A percentile compares a stretch with the other conserved stretches of the same genome.
These are phyloP conservation scores for Nasua narica DNA, from an alignment of 2,797 vertebrate genomes.

Conservation along the genomic window DNA sequence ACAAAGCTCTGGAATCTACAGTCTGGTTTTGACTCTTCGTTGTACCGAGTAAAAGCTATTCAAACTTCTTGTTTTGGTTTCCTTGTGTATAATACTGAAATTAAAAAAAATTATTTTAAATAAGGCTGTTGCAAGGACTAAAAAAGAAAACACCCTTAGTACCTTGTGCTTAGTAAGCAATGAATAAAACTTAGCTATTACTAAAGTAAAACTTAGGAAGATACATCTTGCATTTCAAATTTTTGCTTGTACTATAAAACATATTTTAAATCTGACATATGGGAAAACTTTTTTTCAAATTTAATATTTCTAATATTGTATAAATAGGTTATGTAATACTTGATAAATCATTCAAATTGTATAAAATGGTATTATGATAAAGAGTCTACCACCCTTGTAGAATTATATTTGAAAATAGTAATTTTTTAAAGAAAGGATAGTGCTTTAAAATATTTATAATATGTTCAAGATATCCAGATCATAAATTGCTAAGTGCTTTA, in stretches of 20 bases:
- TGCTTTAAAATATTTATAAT: background rate
- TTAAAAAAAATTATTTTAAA: background rate
- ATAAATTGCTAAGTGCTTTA: background rate
- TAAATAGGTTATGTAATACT: background rate
- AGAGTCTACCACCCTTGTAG: background rate
- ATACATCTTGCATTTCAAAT: background rate
- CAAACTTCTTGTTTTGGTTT: background rate
- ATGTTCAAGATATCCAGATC: background rate
- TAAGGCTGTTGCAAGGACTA: background rate
- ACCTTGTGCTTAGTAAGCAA: background rate
- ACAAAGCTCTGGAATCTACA: background rate
- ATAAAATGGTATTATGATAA: background rate
- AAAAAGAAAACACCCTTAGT: background rate
- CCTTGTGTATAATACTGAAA: background rate
- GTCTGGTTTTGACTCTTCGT: background rate
- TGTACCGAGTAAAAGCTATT: background rate
- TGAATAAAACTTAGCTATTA: slow-evolving; percentile 7
- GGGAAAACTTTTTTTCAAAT: background rate
- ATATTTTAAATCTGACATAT: background rate
- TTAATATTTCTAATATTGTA: background rate
- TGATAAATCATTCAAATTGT: background rate
- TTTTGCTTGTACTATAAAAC: background rate
- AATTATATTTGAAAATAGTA: background rate
- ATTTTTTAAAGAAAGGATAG: background rate
- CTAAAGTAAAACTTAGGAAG: background rate